Base-by-base conservation (phyloP, 2,888 invertebrate species). In the Epinotia brunnichana region DNA sequence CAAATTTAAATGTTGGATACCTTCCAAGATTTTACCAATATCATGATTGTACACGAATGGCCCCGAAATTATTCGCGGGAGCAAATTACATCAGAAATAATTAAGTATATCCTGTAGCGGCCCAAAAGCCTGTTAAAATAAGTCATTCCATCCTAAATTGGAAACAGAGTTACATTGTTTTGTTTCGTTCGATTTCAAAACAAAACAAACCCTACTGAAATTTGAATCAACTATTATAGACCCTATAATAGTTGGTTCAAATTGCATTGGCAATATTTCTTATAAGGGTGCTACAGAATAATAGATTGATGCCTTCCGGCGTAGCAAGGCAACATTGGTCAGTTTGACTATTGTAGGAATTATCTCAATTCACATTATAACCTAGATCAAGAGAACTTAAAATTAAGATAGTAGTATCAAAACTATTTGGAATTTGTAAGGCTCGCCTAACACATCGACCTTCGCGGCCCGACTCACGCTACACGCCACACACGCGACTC, bases 381-480 rank as follows among this genome's bases (percentile, higher is more conserved):
- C 29, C 62, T 73, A 68, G 53, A 62, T 29, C 60, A 51, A 63
- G 56, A 57, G 57, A 62, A 68, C 56, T 56, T 73, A 62, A 57
- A 35, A 56, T 56, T 72, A 72, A 21, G 44, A 57, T 51, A 60
- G 59, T 62, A 62, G 69, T 69, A 69, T 73, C 68, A 73, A 69
- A 73, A 69, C 56, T 69, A 69, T 63, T 59, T 56, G 64, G 63
- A 63, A 70, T 59, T 53, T 56, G 57, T 68, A 72, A 70, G 60
- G 60, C 74, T 74, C 73, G 73, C 62, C 51, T 74, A 70, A 73
- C 70, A 71, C 60, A 74, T 75, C 75, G 73, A 70, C 24, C 56
- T 64, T 63, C 63, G 73, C 59, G 75, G 74, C 75, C 74, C 24
- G 48, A 62, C 29, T 7, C 24, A 29, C 29, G 29, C 48, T 29